These are phyloP conservation scores for Apostichopus leukothele DNA, from an alignment of 53 echinoderm and acorn worm species.

Conservation along the genomic window DNA sequence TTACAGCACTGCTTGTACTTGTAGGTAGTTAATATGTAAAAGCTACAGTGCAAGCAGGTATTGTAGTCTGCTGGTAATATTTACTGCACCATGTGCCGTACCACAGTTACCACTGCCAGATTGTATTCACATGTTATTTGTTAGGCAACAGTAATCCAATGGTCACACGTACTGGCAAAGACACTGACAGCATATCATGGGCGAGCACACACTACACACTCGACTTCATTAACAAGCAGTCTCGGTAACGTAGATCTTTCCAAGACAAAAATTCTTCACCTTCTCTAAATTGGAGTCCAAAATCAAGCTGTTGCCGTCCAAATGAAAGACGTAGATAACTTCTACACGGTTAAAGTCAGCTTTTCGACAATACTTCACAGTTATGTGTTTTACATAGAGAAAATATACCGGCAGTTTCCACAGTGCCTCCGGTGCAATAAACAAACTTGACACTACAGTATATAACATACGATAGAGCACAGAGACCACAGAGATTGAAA, in stretches of 20 bases:
- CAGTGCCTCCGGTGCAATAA: conserved; percentile 6
- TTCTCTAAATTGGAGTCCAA: conserved; percentile 31
- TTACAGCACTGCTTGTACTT: too few species aligned
- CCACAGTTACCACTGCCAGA: too few species aligned
- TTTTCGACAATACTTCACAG: neutral
- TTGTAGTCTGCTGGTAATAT: too few species aligned
- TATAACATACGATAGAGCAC: neutral
- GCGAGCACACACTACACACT: neutral
- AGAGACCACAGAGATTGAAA: neutral
- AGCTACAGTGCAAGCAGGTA: too few species aligned
- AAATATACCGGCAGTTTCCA: conserved; percentile 34
- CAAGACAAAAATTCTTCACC: conserved; percentile 29
- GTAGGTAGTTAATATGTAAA: too few species aligned
- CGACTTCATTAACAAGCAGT: neutral
- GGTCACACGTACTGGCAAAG: too few species aligned
- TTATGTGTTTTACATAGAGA: conserved; percentile 1
- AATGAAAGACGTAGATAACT: conserved; percentile 25
- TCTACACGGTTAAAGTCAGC: neutral
- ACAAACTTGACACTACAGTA: conserved; percentile 42
- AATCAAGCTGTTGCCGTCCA: conserved; percentile 11
- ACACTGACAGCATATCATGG: neutral
- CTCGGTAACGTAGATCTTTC: neutral
- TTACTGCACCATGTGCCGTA: too few species aligned
- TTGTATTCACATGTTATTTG: too few species aligned
- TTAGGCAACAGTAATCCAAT: too few species aligned